These are phyloP conservation scores for Centropus unirufus DNA, from an alignment of 2,113 vertebrate species.

Conservation along the genomic window DNA sequence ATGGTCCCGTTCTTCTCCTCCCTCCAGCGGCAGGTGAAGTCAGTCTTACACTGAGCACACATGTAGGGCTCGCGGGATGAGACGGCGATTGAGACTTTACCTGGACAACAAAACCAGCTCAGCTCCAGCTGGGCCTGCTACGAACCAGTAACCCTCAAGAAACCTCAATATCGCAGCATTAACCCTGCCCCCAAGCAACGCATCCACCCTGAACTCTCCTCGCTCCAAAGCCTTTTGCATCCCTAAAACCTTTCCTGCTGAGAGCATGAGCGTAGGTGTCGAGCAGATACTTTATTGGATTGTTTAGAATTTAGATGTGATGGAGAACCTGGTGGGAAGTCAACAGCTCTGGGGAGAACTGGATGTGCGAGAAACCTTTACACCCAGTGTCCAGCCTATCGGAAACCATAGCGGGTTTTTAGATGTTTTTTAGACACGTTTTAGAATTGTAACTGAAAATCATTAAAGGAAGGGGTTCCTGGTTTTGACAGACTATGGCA, in stretches of 20 bases:
- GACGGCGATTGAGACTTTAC: conserved; percentile 77
- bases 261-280: fast-evolving
- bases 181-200: background rate
- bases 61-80: conserved; percentile 89
- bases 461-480: background rate
- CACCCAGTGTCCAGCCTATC: too few relatives aligned
- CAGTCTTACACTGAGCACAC: conserved; percentile 95
- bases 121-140: background rate
- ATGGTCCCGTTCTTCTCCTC: conserved; percentile 91
- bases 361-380: background rate
- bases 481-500: background rate
- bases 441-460: background rate
- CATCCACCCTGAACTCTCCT: background rate
- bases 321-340: background rate
- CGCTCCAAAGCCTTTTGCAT: background rate
- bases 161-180: background rate
- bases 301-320: background rate
- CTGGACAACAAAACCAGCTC: conserved; percentile 38
- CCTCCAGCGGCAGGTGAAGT: conserved; percentile 98
- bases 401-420: background rate
- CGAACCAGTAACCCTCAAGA: fast-evolving
- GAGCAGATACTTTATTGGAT: background rate
- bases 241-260: background rate
- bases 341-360: background rate
- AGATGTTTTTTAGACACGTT: too few relatives aligned